Conservation (phyloP, 1,140 invertebrate species). For the Ooceraea biroi region DNA sequence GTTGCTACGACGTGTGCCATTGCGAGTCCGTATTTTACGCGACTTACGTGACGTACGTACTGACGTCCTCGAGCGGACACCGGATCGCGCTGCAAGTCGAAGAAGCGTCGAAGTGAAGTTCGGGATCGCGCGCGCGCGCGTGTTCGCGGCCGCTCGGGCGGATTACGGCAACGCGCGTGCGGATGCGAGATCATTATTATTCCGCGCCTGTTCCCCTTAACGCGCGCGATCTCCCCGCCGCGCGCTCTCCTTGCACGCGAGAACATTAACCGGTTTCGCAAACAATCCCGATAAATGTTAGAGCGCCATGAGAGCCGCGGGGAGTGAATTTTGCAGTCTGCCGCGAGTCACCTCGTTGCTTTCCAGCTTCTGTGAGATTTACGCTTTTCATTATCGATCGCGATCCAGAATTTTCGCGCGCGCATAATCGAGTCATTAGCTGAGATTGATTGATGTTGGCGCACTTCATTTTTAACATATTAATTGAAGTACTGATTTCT, state of each 20-base stretch:
- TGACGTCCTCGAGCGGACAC: conserved; percentile 10
- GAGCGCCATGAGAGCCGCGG: background rate
- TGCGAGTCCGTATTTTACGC: conserved; percentile 4
- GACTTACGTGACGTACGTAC: conserved; percentile 52
- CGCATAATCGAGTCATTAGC: no score
- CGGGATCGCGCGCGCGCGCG: no score
- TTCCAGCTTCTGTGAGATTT: background rate
- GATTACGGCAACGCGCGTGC: conserved; percentile 38
- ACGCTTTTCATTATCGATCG: no score
- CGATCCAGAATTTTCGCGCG: no score
- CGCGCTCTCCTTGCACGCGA: conserved; percentile 41
- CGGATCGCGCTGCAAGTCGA: conserved; percentile 48
- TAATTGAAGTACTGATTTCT: no score
- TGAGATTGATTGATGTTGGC: no score
- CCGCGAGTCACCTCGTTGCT: background rate
- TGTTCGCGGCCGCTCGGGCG: background rate
- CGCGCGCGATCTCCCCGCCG: conserved; percentile 45
- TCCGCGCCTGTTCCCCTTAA: conserved; percentile 33
- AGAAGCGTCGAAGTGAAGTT: no score
- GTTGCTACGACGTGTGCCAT: conserved; percentile 2
- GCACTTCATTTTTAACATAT: no score
- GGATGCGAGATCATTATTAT: conserved; percentile 59
- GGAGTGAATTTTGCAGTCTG: background rate
- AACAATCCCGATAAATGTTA: conserved; percentile 45
- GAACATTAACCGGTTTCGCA: conserved; percentile 51